These are phyloP conservation scores for Meandrusa payeni DNA, from an alignment of 2,888 invertebrate genomes.

Conservation along the genomic window DNA sequence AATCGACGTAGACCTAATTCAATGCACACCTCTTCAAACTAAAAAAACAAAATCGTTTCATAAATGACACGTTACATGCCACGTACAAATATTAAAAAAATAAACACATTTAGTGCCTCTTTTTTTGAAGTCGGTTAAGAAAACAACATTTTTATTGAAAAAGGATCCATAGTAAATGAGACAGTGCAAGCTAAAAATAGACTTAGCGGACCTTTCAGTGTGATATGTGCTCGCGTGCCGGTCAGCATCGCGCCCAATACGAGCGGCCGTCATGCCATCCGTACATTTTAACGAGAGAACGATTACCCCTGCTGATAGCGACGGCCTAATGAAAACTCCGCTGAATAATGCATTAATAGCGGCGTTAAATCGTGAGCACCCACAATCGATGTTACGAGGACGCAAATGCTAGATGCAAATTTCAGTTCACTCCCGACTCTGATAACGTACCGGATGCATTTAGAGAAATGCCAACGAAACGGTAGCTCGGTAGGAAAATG, in stretches of 20 bases:
- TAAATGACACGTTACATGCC: too few species aligned
- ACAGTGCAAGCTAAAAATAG: conserved; percentile 23
- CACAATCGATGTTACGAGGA: conserved; percentile 65
- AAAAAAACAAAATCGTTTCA: too few species aligned
- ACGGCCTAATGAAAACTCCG: conserved; percentile 77
- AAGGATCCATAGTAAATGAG: conserved; percentile 2
- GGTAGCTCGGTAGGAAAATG: conserved; percentile 35
- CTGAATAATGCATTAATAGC: conserved; percentile 80
- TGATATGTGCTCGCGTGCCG: conserved; percentile 51
- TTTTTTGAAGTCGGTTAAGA: too few species aligned
- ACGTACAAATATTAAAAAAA: too few species aligned
- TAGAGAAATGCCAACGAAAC: conserved; percentile 52
- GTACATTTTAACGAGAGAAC: conserved; percentile 78
- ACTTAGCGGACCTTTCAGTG: conserved; percentile 40
- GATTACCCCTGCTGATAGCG: conserved; percentile 69
- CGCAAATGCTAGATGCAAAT: conserved; percentile 76
- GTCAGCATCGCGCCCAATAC: conserved; percentile 52
- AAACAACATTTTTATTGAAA: too few species aligned
- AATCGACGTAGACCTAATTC: too few species aligned
- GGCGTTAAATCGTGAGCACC: conserved; percentile 79
- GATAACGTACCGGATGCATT: conserved; percentile 66
- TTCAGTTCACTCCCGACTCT: conserved; percentile 63
- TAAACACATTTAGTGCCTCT: too few species aligned
- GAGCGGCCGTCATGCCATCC: conserved; percentile 77
- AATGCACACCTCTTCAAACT: too few species aligned